These are phyloP conservation scores for Nephrotoma flavescens DNA, from an alignment of 2,888 invertebrate species.

Conservation along the genomic window DNA sequence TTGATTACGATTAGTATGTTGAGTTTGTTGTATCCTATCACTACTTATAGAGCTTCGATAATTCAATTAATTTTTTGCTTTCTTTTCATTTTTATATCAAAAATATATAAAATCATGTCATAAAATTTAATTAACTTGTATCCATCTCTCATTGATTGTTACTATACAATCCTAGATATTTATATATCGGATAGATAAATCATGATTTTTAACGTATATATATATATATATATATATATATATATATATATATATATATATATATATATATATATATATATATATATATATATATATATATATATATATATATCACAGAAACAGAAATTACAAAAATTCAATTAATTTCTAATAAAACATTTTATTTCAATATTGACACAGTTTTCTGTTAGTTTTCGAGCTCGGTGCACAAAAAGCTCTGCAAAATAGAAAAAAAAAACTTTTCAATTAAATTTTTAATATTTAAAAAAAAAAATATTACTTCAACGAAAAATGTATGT, in stretches of 20 bases:
- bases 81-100: not conserved
- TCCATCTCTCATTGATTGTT: not conserved
- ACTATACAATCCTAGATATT: not conserved
- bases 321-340: not conserved
- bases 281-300: no score
- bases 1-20: no score
- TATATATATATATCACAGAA: not conserved
- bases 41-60: not conserved
- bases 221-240: no score
- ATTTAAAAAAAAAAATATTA: not conserved
- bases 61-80: not conserved
- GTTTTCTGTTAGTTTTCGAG: not conserved
- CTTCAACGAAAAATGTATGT: not conserved
- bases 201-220: not conserved
- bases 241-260: no score
- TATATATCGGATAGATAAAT: not conserved
- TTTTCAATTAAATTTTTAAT: not conserved
- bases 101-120: not conserved
- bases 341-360: not conserved
- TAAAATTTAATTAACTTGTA: not conserved
- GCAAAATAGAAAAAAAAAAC: not conserved
- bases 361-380: not conserved
- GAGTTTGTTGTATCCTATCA: not conserved
- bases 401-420: not conserved
- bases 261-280: no score